Conservation (phyloP, 2,113 vertebrate genomes). For the Conger conger region DNA sequence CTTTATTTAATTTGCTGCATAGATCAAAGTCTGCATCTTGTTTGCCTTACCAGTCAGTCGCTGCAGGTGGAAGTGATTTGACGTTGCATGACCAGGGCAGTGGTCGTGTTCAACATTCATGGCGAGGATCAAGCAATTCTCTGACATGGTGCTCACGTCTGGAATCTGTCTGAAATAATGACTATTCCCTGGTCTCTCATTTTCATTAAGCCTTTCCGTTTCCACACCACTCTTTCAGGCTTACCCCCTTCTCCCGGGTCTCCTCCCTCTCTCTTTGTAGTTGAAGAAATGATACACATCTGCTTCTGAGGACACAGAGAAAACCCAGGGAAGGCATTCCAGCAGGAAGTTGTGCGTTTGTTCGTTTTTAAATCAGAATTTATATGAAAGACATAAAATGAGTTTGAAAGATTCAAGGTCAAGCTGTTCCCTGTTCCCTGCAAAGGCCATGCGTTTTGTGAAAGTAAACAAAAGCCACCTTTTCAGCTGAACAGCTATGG, state of each 20-base stretch:
- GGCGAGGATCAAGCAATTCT: background rate
- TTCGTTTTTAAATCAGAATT: background rate
- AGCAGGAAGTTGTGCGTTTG: background rate
- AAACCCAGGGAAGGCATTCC: background rate
- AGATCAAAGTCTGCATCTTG: conserved; percentile 51
- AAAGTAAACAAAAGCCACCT: background rate
- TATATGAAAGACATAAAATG: background rate
- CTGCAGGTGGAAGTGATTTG: conserved; percentile 59
- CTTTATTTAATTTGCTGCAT: conserved; percentile 6
- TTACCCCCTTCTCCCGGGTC: background rate
- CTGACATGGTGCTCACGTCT: background rate
- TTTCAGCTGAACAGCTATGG: background rate
- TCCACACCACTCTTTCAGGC: background rate
- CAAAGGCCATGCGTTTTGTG: background rate
- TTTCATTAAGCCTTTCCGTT: background rate
- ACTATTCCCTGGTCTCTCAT: background rate
- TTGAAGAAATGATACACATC: background rate
- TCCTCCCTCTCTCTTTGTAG: background rate
- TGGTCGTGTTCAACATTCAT: conserved; percentile 51
- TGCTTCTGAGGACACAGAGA: background rate
- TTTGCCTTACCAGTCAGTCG: conserved; percentile 20
- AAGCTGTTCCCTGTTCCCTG: background rate
- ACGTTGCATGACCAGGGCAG: conserved; percentile 34
- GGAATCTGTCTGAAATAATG: background rate
- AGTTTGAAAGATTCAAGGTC: background rate